phyloP scores from a whole-genome alignment of 2,113 vertebrate genomes.

The Xenopus borealis region DNA sequence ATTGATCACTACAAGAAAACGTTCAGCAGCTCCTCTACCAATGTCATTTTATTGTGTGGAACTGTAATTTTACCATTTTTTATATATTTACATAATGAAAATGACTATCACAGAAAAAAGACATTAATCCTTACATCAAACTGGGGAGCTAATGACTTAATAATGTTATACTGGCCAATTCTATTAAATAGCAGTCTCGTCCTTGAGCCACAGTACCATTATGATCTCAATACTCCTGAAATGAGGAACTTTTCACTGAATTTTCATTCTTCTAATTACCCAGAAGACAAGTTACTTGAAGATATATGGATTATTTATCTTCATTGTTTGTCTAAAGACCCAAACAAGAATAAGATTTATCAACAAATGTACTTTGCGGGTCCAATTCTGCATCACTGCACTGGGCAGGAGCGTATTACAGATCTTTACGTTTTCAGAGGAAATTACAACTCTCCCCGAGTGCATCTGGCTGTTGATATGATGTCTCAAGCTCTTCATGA shows the following conservation, averaged over 20 bases:
- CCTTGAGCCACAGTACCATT: background rate
- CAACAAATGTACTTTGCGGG: too few relatives aligned
- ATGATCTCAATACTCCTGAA: background rate
- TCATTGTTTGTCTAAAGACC: background rate
- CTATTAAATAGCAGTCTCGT: slow-evolving; percentile 12
- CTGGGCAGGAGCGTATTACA: background rate
- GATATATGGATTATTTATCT: slow-evolving; percentile 1
- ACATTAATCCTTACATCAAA: slow-evolving; percentile 7
- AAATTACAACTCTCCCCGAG: too few relatives aligned
- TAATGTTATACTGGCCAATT: too few relatives aligned
- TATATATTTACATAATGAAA: background rate
- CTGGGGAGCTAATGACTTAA: background rate
- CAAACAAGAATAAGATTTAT: background rate
- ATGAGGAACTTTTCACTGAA: background rate
- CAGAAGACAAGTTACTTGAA: background rate
- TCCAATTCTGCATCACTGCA: background rate
- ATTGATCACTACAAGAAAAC: background rate
- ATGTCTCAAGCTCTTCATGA: too few relatives aligned
- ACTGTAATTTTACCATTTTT: background rate
- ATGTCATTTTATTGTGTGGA: slow-evolving; percentile 6
- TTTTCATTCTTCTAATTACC: background rate
- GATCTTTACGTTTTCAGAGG: too few relatives aligned
- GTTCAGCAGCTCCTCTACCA: background rate
- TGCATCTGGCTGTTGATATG: too few relatives aligned
- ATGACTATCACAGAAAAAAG: background rate